Evolutionary conservation across 2,797 vertebrate genomes (phyloP), one percentile per base, ranked within the genome.

Genomic region (Argentina silus): DNA sequence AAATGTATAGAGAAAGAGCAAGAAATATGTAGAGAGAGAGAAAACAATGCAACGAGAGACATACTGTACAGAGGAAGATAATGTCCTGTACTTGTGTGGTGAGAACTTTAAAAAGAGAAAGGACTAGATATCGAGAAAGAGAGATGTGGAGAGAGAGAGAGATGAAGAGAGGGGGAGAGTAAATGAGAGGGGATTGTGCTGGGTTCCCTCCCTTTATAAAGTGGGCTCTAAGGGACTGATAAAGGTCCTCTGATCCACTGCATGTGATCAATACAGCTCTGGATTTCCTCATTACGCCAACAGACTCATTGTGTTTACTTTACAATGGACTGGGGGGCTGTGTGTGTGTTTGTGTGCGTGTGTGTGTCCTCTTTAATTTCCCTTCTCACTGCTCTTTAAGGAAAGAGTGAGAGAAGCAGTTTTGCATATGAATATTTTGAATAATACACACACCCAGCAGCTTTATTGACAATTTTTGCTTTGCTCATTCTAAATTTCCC

Each of bases 151-250:
- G 9, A 23, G 57, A 23, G 57, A 23, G 19, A 11, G 3, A 69
- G 73, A 81, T 88, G 86, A 90, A 77, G 81, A 88, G 84, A 80
- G 66, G 70, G 67, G 78, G 68, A 75, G 79, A n/a, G n/a, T n/a
- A n/a, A n/a, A n/a, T n/a, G 82, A 72, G 66, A 78, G 4, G 66
- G 63, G 69, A 73, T 72, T 81, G 75, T 76, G 43, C n/a, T n/a
- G n/a, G n/a, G n/a, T n/a, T n/a, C n/a, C n/a, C n/a, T n/a, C n/a
- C n/a, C n/a, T n/a, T 15, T 76, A 81, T 90, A 89, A 92, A 89
- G 88, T 90, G 87, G 89, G 83, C 89, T 89, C 90, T 69, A 69
- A 83, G 89, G 91, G 89, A 89, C 86, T 83, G 85, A 82, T 77
- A 84, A 78, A 89, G 87, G 91, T 86, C 86, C 78, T 87, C 84